Base-by-base conservation (phyloP, 2,797 vertebrate genomes). In the Falco biarmicus region DNA sequence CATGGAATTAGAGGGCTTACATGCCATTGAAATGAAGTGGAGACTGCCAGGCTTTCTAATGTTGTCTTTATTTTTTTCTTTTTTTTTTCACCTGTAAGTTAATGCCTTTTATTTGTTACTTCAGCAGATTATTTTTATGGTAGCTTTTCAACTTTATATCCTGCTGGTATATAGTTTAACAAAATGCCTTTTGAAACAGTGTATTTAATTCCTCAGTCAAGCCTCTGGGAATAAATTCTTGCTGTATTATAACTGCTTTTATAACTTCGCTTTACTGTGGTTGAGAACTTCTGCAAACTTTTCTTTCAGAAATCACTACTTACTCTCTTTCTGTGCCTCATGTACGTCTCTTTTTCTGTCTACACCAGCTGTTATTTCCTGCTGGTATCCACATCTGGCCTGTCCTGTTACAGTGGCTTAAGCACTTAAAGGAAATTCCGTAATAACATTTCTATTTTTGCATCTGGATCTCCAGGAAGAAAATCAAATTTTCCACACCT, bases 81-180 rank as follows among this genome's bases (percentile, higher is more conserved):
- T 87, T 63, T 95, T 65, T 39, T 39, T 39, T 39, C 47, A 90
- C 80, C 77, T 74, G 15, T 57, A 84, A 95, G 41, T 66, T 83
- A 90, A 56, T 93, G 75, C 10, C 50, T 94, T 95, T 84, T 94
- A 78, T 94, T 90, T 93, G 71, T 95, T 87, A 85, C 76, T 96
- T 95, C 73, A 86, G 84, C 57, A 74, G 68, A 65, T 95, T 56
- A 91, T 81, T 92, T 95, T 94, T 87, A 73, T 53, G 73, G 48
- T 83, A 95, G 87, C 78, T 90, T 94, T 94, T 80, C 79, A 88
- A 31, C 57, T 96, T 94, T 84, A 80, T 91, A 73, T 85, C 91
- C 88, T 87, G 73, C 93, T 96, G 92, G 79, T 79, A 59, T 57
- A 34, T 66, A 86, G 41, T 91, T 96, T 85, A 89, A 73, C 57